A percentile compares a stretch with the other conserved stretches of the same genome.
Evolutionary conservation across 2,888 invertebrate species (phyloP).

Genomic region (Notodonta dromedarius): DNA sequence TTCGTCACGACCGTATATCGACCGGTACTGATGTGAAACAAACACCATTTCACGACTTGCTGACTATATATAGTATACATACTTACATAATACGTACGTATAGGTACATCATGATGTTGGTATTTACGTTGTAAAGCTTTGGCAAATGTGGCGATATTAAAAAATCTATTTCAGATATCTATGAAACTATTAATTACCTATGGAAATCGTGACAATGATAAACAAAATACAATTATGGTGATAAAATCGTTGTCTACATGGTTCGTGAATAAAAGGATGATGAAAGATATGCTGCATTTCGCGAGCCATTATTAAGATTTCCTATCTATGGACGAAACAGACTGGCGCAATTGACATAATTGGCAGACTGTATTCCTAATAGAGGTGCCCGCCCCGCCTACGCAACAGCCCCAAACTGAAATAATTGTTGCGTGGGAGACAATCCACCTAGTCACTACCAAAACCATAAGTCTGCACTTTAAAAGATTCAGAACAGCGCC

Average conservation of each 20-base stretch:
- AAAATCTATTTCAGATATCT: too few species aligned
- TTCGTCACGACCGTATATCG: conserved; percentile 62
- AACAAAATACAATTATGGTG: too few species aligned
- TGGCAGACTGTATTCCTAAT: not conserved
- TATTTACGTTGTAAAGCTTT: not conserved
- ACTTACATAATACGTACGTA: not conserved
- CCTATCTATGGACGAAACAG: not conserved
- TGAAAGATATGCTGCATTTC: too few species aligned
- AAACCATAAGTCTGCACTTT: not conserved
- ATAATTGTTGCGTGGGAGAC: not conserved
- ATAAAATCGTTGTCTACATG: too few species aligned
- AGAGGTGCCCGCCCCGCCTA: not conserved
- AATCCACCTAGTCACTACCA: not conserved
- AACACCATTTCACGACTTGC: conserved; percentile 43
- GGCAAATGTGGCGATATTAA: too few species aligned
- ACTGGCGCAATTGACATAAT: not conserved
- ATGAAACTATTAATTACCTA: too few species aligned
- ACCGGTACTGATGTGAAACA: conserved; percentile 48
- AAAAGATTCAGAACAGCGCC: too few species aligned
- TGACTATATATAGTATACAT: conserved; percentile 25
- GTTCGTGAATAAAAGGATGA: too few species aligned
- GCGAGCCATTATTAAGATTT: not conserved
- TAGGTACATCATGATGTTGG: not conserved
- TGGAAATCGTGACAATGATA: too few species aligned
- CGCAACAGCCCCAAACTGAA: not conserved